Conservation (phyloP, 2,113 vertebrate genomes). For the Meles meles region DNA sequence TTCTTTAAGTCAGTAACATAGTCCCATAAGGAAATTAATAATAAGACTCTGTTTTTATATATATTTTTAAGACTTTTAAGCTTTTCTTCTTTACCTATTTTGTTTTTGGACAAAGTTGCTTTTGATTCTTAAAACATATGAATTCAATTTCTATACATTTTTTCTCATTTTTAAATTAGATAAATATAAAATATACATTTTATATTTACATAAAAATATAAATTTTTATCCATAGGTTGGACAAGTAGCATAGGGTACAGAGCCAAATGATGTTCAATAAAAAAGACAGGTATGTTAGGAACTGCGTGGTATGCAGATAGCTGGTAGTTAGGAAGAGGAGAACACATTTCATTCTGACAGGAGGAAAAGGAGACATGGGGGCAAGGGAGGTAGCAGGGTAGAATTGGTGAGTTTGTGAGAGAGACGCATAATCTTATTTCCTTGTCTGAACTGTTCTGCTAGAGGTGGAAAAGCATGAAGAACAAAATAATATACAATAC, state of each 20-base stretch:
- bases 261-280: neutral
- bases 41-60: neutral
- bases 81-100: neutral
- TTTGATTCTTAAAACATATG: neutral
- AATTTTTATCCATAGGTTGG: neutral
- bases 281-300: accelerated
- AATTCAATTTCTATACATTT: neutral
- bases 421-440: neutral
- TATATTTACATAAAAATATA: neutral
- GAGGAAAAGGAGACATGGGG: neutral
- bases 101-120: neutral
- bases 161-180: neutral
- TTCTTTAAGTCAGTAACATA: neutral
- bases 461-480: neutral
- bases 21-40: neutral
- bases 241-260: neutral
- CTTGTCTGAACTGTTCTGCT: neutral
- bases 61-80: neutral
- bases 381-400: no score
- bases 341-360: neutral
- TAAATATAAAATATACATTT: neutral
- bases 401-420: no score
- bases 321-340: neutral
- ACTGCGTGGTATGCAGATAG: no score
- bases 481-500: neutral